Conservation (phyloP, 2,797 vertebrate species). For the Leptodactylus fallax region DNA sequence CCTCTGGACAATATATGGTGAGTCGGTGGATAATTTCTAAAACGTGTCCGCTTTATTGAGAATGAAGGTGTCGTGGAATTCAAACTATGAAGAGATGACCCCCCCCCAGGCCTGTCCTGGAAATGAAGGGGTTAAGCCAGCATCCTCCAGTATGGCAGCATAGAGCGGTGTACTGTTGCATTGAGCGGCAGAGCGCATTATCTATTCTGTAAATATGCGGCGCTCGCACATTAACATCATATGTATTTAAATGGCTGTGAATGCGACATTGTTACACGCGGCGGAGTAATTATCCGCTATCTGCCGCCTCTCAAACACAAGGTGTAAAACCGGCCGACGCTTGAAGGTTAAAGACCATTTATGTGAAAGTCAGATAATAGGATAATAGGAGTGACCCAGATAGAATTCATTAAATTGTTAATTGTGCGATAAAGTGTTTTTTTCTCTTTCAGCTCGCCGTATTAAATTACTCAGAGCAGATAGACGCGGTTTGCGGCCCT, state of each 20-base stretch:
- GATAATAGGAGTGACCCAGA: slow-evolving; percentile 56
- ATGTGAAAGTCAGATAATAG: slow-evolving; percentile 59
- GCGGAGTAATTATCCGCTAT: slow-evolving; percentile 46
- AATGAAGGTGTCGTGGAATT: background rate
- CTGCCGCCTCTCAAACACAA: slow-evolving; percentile 48
- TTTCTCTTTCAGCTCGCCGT: slow-evolving; percentile 39
- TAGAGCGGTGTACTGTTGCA: no score
- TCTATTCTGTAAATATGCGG: background rate
- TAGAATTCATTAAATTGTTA: slow-evolving; percentile 59
- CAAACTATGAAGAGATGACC: background rate
- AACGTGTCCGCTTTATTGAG: background rate
- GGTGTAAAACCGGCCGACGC: slow-evolving; percentile 35
- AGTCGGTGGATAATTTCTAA: no score
- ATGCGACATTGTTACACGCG: slow-evolving; percentile 33
- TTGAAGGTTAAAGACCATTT: slow-evolving; percentile 57
- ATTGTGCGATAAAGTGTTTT: slow-evolving; percentile 45
- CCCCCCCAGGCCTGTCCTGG: background rate
- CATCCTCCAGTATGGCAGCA: no score
- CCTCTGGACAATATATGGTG: no score
- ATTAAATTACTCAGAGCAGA: slow-evolving; percentile 49
- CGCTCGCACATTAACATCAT: slow-evolving; percentile 35
- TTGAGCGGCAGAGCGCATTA: background rate
- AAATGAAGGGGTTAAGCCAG: background rate
- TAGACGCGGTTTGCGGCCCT: background rate
- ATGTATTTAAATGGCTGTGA: slow-evolving; percentile 5